phyloP scores from a whole-genome alignment of 2,888 invertebrate species.

The Masnerella sp. region DNA sequence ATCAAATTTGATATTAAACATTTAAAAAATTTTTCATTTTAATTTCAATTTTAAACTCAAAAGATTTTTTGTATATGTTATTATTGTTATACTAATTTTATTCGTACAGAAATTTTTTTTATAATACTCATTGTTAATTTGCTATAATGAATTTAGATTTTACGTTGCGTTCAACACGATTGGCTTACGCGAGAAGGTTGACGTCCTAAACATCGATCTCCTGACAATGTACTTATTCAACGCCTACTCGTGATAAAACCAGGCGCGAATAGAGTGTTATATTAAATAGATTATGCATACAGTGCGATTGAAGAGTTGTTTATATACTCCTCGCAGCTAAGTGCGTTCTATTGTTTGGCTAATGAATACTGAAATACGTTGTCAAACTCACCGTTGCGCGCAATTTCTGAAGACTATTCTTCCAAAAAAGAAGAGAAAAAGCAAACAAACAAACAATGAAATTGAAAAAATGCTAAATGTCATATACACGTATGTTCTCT shows the following conservation, averaged over 20 bases:
- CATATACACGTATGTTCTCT: constrained; percentile 38
- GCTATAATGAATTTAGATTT: no score
- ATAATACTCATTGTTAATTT: no score
- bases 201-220: constrained; percentile 58
- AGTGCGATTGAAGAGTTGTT: constrained; percentile 59
- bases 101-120: no score
- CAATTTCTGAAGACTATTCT: constrained; percentile 52
- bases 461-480: constrained; percentile 34
- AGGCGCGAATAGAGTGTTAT: constrained; percentile 55
- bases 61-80: no score
- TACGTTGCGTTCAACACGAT: constrained; percentile 50
- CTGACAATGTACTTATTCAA: constrained; percentile 60
- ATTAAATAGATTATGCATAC: constrained; percentile 60
- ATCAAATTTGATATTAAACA: no score
- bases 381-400: constrained; percentile 55
- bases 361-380: constrained; percentile 59
- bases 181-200: constrained; percentile 58
- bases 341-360: constrained; percentile 59
- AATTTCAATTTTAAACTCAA: no score
- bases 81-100: no score
- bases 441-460: constrained; percentile 56
- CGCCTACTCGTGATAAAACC: constrained; percentile 59
- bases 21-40: no score
- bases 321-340: constrained; percentile 51
- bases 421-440: no score